phyloP scores from a whole-genome alignment of 2,797 vertebrate species.

The Malacoctenus gilli region DNA sequence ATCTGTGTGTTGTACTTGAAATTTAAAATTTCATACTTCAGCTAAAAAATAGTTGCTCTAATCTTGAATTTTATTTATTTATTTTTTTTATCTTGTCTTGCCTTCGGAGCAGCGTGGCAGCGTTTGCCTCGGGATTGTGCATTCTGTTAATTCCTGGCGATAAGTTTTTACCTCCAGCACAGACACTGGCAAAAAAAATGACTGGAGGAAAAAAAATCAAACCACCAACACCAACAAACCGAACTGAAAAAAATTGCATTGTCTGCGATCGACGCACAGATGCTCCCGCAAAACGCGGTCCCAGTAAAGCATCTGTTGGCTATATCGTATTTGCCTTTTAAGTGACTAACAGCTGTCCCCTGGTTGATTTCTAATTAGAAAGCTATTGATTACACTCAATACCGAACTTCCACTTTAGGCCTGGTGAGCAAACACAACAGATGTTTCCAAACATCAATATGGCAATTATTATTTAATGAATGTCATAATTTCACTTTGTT shows the following conservation, averaged over 20 bases:
- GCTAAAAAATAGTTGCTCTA: conserved; percentile 13
- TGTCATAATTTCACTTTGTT: conserved; percentile 50
- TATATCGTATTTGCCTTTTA: conserved; percentile 70
- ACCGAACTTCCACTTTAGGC: conserved; percentile 57
- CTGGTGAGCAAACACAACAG: conserved; percentile 65
- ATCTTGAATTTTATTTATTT: conserved; percentile 13
- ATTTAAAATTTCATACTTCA: no score
- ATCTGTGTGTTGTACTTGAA: no score
- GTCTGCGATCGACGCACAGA: conserved; percentile 20
- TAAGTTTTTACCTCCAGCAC: conserved; percentile 29
- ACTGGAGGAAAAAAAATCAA: conserved; percentile 29
- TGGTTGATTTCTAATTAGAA: conserved; percentile 72
- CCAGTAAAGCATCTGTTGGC: conserved; percentile 68
- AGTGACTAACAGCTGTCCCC: conserved; percentile 73
- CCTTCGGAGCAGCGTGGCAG: neutral
- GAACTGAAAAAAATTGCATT: conserved; percentile 24
- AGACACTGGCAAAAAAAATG: conserved; percentile 32
- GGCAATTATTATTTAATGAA: conserved; percentile 60
- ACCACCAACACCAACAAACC: conserved; percentile 26
- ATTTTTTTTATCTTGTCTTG: conserved; percentile 26
- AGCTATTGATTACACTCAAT: conserved; percentile 75
- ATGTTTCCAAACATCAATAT: conserved; percentile 66
- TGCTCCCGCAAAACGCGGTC: conserved; percentile 22
- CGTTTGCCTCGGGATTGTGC: conserved; percentile 17
- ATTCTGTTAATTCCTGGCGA: conserved; percentile 32